A percentile compares a stretch with the other conserved stretches of the same genome.
These are phyloP conservation scores for Mythimna loreyi DNA, from an alignment of 2,888 invertebrate species.

Conservation along the genomic window DNA sequence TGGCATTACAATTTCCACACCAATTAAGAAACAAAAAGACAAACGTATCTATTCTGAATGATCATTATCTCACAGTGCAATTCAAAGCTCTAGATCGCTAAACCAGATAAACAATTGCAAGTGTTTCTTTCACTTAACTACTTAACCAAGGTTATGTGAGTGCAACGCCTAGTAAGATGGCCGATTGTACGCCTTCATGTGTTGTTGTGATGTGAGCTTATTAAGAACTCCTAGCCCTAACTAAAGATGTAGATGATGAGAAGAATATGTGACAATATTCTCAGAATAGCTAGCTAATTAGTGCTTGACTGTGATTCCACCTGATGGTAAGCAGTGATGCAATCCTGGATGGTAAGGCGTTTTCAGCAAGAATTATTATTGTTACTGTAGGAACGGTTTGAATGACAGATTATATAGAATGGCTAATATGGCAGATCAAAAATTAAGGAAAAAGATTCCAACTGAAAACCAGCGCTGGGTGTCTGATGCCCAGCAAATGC, in stretches of 20 bases:
- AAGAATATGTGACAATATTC: not conserved
- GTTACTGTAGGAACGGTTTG: no score
- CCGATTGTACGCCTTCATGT: not conserved
- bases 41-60: not conserved
- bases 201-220: not conserved
- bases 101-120: constrained; percentile 33
- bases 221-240: not conserved
- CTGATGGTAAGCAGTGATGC: no score
- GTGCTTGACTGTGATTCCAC: no score
- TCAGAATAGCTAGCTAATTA: no score
- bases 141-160: constrained; percentile 34
- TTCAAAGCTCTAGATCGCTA: constrained; percentile 27
- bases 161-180: constrained; percentile 25
- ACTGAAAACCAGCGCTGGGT: no score
- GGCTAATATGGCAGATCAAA: no score
- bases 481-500: no score
- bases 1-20: not conserved
- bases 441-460: no score
- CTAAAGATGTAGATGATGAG: not conserved
- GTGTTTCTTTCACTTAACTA: constrained; percentile 20
- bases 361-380: no score
- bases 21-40: not conserved
- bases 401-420: no score
- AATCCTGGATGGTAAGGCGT: no score
- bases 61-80: constrained; percentile 4